These are phyloP conservation scores for Zoanthus sansibaricus DNA, from an alignment of 92 coral and sea anemone genomes.

Conservation along the genomic window DNA sequence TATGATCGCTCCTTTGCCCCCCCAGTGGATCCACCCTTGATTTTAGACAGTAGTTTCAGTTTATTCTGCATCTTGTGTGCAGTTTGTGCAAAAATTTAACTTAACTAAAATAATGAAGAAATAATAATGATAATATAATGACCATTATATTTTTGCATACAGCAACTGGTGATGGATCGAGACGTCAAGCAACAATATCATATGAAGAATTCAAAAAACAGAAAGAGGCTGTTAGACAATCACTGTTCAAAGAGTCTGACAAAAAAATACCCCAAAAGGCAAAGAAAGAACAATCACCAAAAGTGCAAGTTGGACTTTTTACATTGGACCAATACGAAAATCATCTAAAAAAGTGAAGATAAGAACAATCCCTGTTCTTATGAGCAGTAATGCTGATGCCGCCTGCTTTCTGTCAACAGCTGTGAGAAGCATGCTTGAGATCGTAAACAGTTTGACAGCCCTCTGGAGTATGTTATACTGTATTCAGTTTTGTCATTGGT, in stretches of 20 bases:
- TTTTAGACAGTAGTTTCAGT: too few relatives aligned
- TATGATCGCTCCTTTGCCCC: too few relatives aligned
- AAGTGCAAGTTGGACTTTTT: slow-evolving; percentile 61
- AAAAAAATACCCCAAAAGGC: slow-evolving; percentile 32
- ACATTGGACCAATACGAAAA: slow-evolving; percentile 2
- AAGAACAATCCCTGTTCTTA: slow-evolving; percentile 60
- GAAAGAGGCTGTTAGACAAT: slow-evolving; percentile 52
- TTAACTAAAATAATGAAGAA: too few relatives aligned
- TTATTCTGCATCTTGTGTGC: too few relatives aligned
- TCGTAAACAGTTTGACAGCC: slow-evolving; percentile 23
- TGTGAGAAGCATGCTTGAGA: slow-evolving; percentile 49
- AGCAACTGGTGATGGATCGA: too few relatives aligned
- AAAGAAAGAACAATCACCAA: slow-evolving; percentile 18
- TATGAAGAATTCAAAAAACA: slow-evolving; percentile 34
- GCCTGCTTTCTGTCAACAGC: slow-evolving; percentile 30
- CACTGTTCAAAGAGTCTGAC: slow-evolving; percentile 37
- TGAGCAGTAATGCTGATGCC: slow-evolving; percentile 46
- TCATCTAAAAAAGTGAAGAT: slow-evolving; percentile 52
- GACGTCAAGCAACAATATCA: too few relatives aligned
- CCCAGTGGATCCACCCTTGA: too few relatives aligned
- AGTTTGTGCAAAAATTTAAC: too few relatives aligned
- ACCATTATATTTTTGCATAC: too few relatives aligned
- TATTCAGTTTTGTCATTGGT: slow-evolving; percentile 53
- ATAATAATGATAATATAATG: too few relatives aligned
- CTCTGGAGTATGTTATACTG: slow-evolving; percentile 52